These are phyloP conservation scores for Furcifer pardalis DNA, from an alignment of 2,797 vertebrate species.

Conservation along the genomic window DNA sequence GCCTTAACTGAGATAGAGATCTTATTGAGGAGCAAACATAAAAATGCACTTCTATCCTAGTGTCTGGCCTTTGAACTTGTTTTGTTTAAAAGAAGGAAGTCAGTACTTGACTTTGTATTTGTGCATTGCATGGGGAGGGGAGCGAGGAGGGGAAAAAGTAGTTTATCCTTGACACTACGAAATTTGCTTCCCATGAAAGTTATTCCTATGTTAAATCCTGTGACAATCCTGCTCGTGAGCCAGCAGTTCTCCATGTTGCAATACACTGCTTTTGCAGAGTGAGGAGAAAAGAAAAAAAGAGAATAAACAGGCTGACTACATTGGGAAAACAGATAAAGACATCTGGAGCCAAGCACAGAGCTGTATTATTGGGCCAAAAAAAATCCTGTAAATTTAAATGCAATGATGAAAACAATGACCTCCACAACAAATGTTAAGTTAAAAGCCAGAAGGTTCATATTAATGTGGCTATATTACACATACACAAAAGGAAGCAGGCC, in stretches of 20 bases:
- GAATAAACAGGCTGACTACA: slow-evolving; percentile 45
- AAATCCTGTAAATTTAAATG: slow-evolving; percentile 76
- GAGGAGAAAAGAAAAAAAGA: neutral
- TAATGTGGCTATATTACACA: slow-evolving; percentile 33
- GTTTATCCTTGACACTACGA: slow-evolving; percentile 48
- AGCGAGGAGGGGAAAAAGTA: neutral
- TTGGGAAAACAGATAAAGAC: slow-evolving; percentile 67
- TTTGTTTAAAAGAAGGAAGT: slow-evolving; percentile 59
- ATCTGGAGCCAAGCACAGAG: slow-evolving; percentile 68
- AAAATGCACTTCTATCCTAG: slow-evolving; percentile 30
- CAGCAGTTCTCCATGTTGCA: neutral
- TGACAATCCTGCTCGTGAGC: slow-evolving; percentile 9
- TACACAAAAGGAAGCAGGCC: neutral
- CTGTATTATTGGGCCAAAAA: slow-evolving; percentile 67
- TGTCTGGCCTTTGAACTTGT: slow-evolving; percentile 63
- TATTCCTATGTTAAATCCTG: too few species aligned
- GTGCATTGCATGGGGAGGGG: slow-evolving; percentile 41
- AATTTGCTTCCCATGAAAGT: neutral
- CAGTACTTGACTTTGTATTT: slow-evolving; percentile 71
- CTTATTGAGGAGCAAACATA: slow-evolving; percentile 30
- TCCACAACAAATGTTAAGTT: slow-evolving; percentile 63
- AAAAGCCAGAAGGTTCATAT: slow-evolving; percentile 53
- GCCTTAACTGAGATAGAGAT: slow-evolving; percentile 26
- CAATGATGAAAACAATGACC: slow-evolving; percentile 68
- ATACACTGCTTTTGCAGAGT: neutral